These are phyloP conservation scores for Aricia agestis DNA, from an alignment of 1,140 invertebrate species.

Conservation along the genomic window DNA sequence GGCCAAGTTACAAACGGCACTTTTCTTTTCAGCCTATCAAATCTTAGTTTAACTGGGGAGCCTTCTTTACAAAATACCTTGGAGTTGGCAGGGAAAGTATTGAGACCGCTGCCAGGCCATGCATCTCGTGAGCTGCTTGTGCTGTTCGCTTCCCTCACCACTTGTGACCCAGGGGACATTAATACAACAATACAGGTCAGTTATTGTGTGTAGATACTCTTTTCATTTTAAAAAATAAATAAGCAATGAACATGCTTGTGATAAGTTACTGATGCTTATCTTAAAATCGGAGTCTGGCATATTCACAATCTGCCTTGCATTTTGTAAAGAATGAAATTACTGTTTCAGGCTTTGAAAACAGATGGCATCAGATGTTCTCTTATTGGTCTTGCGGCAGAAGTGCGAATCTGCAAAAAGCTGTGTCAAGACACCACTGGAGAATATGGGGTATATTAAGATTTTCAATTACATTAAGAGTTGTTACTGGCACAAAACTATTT, in stretches of 20 bases:
- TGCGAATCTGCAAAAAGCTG: conserved; percentile 91
- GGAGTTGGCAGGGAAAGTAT: conserved; percentile 88
- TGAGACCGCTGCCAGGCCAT: conserved; percentile 94
- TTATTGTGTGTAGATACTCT: not conserved
- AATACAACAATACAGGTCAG: conserved; percentile 87
- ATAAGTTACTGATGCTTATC: too few relatives aligned
- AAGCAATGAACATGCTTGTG: too few relatives aligned
- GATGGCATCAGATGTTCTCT: conserved; percentile 93
- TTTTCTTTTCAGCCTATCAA: conserved; percentile 71
- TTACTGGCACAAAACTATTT: too few relatives aligned
- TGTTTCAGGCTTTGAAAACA: conserved; percentile 79
- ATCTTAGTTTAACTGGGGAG: conserved; percentile 85
- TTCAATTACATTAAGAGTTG: too few relatives aligned
- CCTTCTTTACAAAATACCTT: conserved; percentile 96
- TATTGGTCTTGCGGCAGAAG: conserved; percentile 96
- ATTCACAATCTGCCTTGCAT: too few relatives aligned
- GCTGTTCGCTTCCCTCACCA: conserved; percentile 94
- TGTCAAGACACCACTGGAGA: conserved; percentile 89
- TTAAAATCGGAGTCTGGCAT: too few relatives aligned
- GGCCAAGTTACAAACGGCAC: not conserved
- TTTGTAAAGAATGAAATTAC: too few relatives aligned
- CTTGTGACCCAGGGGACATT: conserved; percentile 97
- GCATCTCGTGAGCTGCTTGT: conserved; percentile 95
- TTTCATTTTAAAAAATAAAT: too few relatives aligned
- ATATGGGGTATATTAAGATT: conserved; percentile 81